phyloP scores from a whole-genome alignment of 2,113 vertebrate species.

The Sitta europaea region DNA sequence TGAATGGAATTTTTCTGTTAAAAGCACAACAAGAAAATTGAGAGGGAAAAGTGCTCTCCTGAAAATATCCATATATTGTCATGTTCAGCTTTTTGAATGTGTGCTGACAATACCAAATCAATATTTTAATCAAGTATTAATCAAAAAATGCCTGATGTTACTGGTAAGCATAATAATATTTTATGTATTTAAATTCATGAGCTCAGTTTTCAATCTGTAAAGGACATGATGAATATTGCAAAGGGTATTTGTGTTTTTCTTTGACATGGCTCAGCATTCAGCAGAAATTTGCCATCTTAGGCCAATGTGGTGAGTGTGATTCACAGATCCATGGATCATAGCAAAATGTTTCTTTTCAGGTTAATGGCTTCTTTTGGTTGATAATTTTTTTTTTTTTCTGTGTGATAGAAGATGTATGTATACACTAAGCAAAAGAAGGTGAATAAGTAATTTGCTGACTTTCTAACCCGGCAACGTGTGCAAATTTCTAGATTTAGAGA shows the following conservation, averaged over 20 bases:
- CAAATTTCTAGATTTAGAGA: neutral
- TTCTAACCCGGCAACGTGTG: neutral
- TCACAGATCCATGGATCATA: neutral
- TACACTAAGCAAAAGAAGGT: neutral
- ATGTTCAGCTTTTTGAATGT: neutral
- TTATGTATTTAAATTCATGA: neutral
- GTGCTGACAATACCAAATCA: neutral
- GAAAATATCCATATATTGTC: neutral
- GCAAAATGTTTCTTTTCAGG: neutral
- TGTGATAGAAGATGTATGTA: neutral
- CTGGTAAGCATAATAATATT: neutral
- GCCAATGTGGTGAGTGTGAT: fast-evolving
- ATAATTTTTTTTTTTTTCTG: neutral
- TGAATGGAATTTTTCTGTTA: neutral
- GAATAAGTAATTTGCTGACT: neutral
- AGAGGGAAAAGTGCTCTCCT: neutral
- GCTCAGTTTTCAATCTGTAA: neutral
- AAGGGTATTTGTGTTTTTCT: neutral
- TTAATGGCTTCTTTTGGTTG: neutral
- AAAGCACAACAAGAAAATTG: neutral
- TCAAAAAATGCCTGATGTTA: neutral
- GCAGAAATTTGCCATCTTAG: neutral
- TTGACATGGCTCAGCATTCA: neutral
- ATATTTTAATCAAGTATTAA: neutral
- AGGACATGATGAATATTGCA: neutral